phyloP scores from a whole-genome alignment of 2,888 invertebrate species.

The Luperina testacea region DNA sequence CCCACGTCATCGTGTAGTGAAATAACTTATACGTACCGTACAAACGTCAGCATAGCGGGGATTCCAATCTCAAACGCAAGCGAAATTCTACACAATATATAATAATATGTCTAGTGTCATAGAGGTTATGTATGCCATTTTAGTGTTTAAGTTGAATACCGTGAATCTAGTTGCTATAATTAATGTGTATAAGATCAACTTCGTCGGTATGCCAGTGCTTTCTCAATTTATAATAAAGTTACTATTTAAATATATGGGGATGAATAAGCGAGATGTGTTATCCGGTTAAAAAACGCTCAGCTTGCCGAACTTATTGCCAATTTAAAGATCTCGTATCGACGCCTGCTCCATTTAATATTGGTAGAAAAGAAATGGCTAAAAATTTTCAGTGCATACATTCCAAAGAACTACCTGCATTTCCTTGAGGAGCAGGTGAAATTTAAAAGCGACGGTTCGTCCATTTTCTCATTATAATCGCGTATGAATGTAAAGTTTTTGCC shows the following conservation, averaged over 20 bases:
- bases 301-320: not conserved
- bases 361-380: not conserved
- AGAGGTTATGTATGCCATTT: constrained; percentile 23
- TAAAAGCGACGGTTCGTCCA: constrained; percentile 16
- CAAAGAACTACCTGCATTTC: not conserved
- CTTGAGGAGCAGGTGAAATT: constrained; percentile 12
- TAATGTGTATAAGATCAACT: not conserved
- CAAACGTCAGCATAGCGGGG: not conserved
- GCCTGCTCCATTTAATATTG: not conserved
- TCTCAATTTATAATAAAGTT: not conserved
- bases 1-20: not conserved
- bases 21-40: not conserved
- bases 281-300: not conserved
- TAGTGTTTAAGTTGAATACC: constrained; percentile 27
- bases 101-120: constrained; percentile 1
- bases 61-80: constrained; percentile 12
- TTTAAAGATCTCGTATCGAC: not conserved
- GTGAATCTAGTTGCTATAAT: not conserved
- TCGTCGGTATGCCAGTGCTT: not conserved
- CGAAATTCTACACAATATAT: constrained; percentile 6
- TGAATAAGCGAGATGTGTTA: not conserved
- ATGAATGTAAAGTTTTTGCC: constrained; percentile 23
- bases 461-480: constrained; percentile 29
- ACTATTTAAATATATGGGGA: not conserved
- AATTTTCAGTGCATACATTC: not conserved